Conservation (phyloP, 2,113 vertebrate species). For the Terrapene triunguis region DNA sequence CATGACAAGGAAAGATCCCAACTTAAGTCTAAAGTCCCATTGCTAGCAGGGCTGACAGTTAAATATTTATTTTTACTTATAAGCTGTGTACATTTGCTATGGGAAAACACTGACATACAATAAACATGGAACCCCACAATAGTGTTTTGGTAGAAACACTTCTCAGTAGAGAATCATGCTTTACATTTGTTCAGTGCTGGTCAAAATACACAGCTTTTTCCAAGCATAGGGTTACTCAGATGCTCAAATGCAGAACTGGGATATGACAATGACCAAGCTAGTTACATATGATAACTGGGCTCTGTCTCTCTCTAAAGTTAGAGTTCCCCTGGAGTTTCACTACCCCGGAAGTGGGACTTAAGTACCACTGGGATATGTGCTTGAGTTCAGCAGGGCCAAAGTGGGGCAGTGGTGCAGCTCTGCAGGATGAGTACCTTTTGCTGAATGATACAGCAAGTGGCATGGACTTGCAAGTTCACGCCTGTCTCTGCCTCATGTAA, state of each 20-base stretch:
- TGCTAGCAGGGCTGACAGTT: neutral
- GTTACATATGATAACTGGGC: neutral
- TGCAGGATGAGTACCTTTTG: neutral
- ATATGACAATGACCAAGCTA: neutral
- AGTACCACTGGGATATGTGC: neutral
- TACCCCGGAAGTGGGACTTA: neutral
- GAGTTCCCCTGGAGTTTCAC: neutral
- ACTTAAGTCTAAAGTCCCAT: too few species aligned
- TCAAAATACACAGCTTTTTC: neutral
- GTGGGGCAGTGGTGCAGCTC: neutral
- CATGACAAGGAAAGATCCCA: too few species aligned
- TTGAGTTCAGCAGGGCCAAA: neutral
- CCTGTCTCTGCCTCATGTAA: neutral
- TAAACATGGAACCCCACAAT: neutral
- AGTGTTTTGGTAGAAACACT: neutral
- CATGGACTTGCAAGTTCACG: fast-evolving
- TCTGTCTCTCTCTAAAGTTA: neutral
- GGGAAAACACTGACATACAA: neutral
- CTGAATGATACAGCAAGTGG: too few species aligned
- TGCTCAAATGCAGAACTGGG: neutral
- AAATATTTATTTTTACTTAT: neutral
- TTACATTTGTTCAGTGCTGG: neutral
- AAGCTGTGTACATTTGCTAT: neutral
- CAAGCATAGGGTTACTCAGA: neutral
- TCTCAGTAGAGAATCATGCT: neutral